These are phyloP conservation scores for Dasyurus viverrinus DNA, from an alignment of 2,113 vertebrate species.

Conservation along the genomic window DNA sequence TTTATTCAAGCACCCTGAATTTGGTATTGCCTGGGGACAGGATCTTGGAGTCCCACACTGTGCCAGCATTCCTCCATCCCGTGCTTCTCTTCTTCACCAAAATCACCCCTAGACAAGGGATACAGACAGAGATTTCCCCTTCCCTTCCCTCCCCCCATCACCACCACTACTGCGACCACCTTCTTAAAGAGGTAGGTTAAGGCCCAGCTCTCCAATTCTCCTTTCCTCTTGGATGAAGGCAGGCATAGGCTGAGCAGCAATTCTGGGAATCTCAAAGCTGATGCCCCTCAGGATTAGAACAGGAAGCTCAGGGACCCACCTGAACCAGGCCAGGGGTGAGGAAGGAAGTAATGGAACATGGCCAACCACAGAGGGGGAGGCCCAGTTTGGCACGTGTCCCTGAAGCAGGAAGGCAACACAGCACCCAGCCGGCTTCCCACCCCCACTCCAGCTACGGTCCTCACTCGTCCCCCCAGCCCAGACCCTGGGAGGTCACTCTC, in stretches of 20 bases:
- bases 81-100: not conserved
- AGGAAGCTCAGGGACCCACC: not conserved
- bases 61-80: not conserved
- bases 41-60: not conserved
- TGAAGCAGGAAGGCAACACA: not conserved
- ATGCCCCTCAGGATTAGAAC: not conserved
- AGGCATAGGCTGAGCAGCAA: not conserved
- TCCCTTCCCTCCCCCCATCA: not conserved
- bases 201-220: not conserved
- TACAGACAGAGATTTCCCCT: not conserved
- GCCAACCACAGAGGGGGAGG: not conserved
- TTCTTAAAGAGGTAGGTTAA: conserved; percentile 44
- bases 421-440: not conserved
- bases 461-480: not conserved
- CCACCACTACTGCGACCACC: not conserved
- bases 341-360: conserved; percentile 40
- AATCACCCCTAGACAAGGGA: not conserved
- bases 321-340: conserved; percentile 3
- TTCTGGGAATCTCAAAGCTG: not conserved
- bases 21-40: not conserved
- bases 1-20: conserved; percentile 25
- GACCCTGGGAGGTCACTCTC: not conserved
- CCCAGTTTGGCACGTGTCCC: not conserved
- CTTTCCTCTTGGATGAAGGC: not conserved
- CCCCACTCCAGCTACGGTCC: not conserved